Evolutionary conservation across 2,113 vertebrate genomes (phyloP).

Genomic region (Coreoperca whiteheadi): DNA sequence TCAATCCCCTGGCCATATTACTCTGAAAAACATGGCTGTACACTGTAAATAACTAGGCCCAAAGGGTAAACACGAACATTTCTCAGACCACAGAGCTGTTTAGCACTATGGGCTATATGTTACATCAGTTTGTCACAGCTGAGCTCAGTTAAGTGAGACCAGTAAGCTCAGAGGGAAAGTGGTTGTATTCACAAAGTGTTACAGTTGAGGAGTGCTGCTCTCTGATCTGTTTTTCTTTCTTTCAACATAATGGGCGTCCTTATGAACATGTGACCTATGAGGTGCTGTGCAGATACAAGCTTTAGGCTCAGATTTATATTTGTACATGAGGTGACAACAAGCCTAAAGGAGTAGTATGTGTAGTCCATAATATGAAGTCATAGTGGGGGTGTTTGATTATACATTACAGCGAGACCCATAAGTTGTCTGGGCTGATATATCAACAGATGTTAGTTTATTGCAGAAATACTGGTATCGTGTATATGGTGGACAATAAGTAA

Average conservation of each 20-base stretch:
- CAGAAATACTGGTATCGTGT: neutral
- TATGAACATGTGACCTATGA: constrained; percentile 17
- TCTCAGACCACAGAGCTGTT: constrained; percentile 49
- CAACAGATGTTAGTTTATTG: neutral
- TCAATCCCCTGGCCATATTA: constrained; percentile 32
- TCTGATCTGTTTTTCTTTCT: constrained; percentile 26
- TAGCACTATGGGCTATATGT: constrained; percentile 58
- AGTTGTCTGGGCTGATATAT: neutral
- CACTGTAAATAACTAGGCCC: constrained; percentile 59
- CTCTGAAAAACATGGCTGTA: constrained; percentile 46
- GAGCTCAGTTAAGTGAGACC: constrained; percentile 56
- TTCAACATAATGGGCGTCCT: neutral
- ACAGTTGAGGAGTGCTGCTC: constrained; percentile 17
- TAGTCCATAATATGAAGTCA: neutral
- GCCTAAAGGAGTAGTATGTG: neutral
- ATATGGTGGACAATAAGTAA: neutral
- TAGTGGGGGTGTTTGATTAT: neutral
- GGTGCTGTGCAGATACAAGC: neutral
- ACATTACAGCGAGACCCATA: neutral
- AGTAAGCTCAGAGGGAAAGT: constrained; percentile 42
- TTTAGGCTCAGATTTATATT: constrained; percentile 5
- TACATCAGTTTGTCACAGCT: constrained; percentile 66
- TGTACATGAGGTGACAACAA: constrained; percentile 20
- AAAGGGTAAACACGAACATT: constrained; percentile 48
- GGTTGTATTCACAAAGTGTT: constrained; percentile 38